phyloP scores from a whole-genome alignment of 2,113 vertebrate species.

The Cyrtonyx montezumae region DNA sequence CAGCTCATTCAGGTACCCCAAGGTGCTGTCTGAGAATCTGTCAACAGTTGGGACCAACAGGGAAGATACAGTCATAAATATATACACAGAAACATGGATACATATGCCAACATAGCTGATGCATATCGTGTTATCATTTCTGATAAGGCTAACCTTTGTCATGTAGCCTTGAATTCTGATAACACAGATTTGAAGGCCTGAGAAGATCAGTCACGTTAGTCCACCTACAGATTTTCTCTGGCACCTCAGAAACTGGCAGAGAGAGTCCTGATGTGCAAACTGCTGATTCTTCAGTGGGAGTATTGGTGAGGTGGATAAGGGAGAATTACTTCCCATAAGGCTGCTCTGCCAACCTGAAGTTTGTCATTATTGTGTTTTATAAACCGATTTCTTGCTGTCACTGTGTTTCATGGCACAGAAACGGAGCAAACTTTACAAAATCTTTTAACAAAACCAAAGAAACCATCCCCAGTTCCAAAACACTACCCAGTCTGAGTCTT shows the following conservation, averaged over 20 bases:
- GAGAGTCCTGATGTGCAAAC: neutral
- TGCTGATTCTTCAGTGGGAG: neutral
- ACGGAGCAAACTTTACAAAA: neutral
- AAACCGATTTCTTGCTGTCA: neutral
- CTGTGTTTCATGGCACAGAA: neutral
- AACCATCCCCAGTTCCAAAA: neutral
- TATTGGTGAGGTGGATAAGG: neutral
- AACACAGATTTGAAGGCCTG: neutral
- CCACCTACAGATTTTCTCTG: neutral
- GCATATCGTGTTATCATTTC: neutral
- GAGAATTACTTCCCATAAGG: neutral
- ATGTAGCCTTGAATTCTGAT: neutral
- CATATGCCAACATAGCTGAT: neutral
- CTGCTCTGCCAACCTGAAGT: neutral
- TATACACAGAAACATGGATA: neutral
- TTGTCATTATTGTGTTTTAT: neutral
- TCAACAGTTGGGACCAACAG: neutral
- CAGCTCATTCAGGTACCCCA: neutral
- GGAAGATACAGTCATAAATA: neutral
- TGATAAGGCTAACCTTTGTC: neutral
- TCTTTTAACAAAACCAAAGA: neutral
- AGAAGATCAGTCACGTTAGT: neutral
- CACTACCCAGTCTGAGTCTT: neutral
- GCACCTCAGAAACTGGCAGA: neutral
- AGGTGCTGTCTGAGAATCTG: neutral